Evolutionary conservation across 1,140 invertebrate genomes (phyloP).

Genomic region (Pseudoatta argentina): DNA sequence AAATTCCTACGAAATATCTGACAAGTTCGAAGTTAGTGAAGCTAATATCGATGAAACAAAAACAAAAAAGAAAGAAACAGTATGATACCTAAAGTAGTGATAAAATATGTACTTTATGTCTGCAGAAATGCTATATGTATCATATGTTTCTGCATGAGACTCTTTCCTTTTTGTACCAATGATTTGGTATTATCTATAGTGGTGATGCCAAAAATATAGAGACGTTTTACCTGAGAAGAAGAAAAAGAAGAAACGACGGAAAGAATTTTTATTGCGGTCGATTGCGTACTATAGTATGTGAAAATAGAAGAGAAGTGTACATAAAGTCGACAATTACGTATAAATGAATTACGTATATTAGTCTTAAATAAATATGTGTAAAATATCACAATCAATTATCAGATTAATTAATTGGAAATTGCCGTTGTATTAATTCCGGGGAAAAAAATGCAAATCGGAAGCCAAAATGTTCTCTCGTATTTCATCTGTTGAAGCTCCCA

Average conservation of each 20-base stretch:
- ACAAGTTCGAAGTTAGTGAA: slow-evolving; percentile 5
- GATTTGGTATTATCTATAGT: slow-evolving; percentile 18
- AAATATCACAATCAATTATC: slow-evolving; percentile 12
- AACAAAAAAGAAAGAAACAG: slow-evolving; percentile 6
- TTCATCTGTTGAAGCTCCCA: background rate
- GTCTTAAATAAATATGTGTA: slow-evolving; percentile 1
- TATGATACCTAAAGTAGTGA: background rate
- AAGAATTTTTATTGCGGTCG: background rate
- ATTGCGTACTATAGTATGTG: slow-evolving; percentile 19
- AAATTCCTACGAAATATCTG: slow-evolving; percentile 22
- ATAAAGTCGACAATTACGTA: slow-evolving; percentile 27
- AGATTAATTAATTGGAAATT: slow-evolving; percentile 24
- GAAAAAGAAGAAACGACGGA: background rate
- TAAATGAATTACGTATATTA: slow-evolving; percentile 2
- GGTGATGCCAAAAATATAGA: background rate
- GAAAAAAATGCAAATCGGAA: background rate
- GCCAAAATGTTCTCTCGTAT: background rate
- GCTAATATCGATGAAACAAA: background rate
- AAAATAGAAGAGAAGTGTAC: slow-evolving; percentile 37
- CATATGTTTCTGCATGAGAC: background rate
- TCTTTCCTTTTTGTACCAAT: background rate
- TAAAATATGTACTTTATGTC: slow-evolving; percentile 10
- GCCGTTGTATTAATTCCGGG: background rate
- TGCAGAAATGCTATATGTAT: background rate
- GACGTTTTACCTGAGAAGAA: background rate